These are phyloP conservation scores for Galemys pyrenaicus DNA, from an alignment of 2,113 vertebrate species.

Conservation along the genomic window DNA sequence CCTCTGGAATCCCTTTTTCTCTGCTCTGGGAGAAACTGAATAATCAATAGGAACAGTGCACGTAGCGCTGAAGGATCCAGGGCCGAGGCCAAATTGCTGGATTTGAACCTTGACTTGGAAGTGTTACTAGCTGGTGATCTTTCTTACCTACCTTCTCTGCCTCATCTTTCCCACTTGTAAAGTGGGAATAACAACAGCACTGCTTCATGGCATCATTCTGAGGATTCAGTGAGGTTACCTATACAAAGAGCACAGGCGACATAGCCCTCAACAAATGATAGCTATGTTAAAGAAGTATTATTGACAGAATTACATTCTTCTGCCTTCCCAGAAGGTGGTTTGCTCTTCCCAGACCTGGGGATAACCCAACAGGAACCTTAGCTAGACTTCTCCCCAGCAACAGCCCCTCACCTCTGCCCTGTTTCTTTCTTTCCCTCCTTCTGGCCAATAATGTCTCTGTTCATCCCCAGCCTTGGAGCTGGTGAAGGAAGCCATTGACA, in stretches of 20 bases:
- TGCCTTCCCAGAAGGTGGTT: neutral
- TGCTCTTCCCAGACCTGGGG: neutral
- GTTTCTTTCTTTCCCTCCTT: neutral
- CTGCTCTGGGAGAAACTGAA: neutral
- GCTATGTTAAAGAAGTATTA: neutral
- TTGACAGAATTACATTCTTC: neutral
- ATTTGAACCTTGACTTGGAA: constrained; percentile 30
- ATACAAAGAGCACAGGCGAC: neutral
- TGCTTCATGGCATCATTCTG: neutral
- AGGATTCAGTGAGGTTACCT: neutral
- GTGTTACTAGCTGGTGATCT: neutral
- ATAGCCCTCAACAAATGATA: neutral
- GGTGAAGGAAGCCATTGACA: constrained; percentile 94
- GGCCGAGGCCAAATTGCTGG: neutral
- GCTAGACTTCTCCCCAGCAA: neutral
- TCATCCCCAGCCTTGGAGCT: constrained; percentile 90
- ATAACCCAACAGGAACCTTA: neutral
- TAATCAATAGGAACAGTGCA: neutral
- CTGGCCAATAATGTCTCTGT: neutral
- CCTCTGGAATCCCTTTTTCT: neutral
- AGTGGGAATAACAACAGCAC: neutral
- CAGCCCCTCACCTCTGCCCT: neutral
- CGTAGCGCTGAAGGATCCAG: neutral
- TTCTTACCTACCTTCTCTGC: constrained; percentile 6
- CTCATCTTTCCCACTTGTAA: neutral